Evolutionary conservation across 92 coral and sea anemone genomes (phyloP).

Genomic region (Virgularia gustaviana): DNA sequence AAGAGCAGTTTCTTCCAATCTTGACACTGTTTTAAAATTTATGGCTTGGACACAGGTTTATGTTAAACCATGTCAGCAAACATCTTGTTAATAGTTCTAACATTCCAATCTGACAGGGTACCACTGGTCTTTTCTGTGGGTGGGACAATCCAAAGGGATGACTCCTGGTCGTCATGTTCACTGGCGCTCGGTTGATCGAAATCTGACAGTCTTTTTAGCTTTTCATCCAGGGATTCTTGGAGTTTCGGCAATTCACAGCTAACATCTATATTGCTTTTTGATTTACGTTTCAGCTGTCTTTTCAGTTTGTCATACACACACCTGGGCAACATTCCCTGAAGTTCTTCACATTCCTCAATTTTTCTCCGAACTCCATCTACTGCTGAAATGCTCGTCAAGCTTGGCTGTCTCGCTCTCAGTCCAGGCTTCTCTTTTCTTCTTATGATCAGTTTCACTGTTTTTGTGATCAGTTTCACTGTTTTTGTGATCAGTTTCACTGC

Average conservation of each 20-base stretch:
- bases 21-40: constrained; percentile 3
- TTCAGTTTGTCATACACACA: constrained; percentile 39
- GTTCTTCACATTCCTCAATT: neutral
- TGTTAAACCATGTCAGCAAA: constrained; percentile 19
- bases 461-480: neutral
- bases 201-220: neutral
- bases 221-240: neutral
- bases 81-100: constrained; percentile 8
- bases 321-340: constrained; percentile 6
- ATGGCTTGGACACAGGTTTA: constrained; percentile 26
- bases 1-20: constrained; percentile 9
- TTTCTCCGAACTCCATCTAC: neutral
- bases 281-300: neutral
- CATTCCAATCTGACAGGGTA: neutral
- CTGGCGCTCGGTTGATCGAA: neutral
- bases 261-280: neutral
- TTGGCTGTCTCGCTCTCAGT: constrained; percentile 10
- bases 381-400: constrained; percentile 9
- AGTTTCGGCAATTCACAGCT: neutral
- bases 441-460: neutral
- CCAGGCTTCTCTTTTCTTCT: constrained; percentile 20
- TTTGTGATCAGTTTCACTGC: neutral
- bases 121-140: constrained; percentile 36
- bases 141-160: constrained; percentile 25
- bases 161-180: neutral